Percentiles rank a stretch among this genome's conserved stretches.
These are phyloP conservation scores for Meloidogyne chitwoodi DNA, from an alignment of 1,140 invertebrate species.

Conservation along the genomic window DNA sequence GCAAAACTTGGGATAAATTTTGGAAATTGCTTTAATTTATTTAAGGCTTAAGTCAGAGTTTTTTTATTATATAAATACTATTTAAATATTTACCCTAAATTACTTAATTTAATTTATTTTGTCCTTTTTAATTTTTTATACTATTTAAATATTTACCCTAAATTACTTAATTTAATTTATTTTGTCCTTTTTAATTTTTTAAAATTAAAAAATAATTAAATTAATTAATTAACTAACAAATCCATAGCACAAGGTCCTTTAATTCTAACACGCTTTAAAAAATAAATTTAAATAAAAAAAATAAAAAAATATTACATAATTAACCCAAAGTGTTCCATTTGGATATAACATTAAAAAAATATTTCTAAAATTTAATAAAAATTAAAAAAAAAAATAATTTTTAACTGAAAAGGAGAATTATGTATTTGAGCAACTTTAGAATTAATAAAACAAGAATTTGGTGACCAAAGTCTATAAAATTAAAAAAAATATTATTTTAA, in stretches of 20 bases:
- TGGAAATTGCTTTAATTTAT: too few species aligned
- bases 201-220: background rate
- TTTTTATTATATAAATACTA: too few species aligned
- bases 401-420: slow-evolving; percentile 54
- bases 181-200: too few species aligned
- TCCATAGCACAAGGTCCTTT: slow-evolving; percentile 58
- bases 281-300: background rate
- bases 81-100: too few species aligned
- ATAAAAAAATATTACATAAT: slow-evolving; percentile 45
- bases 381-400: background rate
- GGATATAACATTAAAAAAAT: slow-evolving; percentile 58
- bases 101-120: too few species aligned
- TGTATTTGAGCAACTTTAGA: slow-evolving; percentile 57
- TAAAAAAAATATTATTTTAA: slow-evolving; percentile 37
- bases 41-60: too few species aligned
- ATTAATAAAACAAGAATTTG: slow-evolving; percentile 58
- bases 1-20: too few species aligned
- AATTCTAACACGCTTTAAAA: slow-evolving; percentile 50
- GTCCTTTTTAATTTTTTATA: too few species aligned
- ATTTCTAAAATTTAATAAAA: slow-evolving; percentile 37
- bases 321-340: slow-evolving; percentile 57
- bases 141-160: too few species aligned
- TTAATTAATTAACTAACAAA: slow-evolving; percentile 26
- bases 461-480: slow-evolving; percentile 57
- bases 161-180: too few species aligned